Evolutionary conservation across 2,797 vertebrate genomes (phyloP).

Genomic region (Liasis olivaceus): DNA sequence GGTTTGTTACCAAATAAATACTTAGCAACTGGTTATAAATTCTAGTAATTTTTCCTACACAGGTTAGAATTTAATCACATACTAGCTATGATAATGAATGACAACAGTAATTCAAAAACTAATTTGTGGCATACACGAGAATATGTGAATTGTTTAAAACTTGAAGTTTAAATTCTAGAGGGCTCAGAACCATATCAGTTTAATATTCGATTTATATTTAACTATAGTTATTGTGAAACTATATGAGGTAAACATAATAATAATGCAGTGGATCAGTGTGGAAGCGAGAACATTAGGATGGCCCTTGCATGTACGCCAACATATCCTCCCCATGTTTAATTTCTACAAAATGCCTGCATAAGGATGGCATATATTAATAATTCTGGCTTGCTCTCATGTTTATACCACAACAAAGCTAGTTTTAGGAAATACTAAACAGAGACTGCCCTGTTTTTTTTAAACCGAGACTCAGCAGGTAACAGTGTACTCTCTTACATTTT

Average conservation of each 20-base stretch:
- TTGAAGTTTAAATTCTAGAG: not conserved
- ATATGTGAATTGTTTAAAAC: not conserved
- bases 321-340: not conserved
- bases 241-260: not conserved
- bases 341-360: not conserved
- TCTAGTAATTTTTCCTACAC: not conserved
- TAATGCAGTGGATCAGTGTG: not conserved
- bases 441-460: not conserved
- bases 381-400: not conserved
- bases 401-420: too few relatives aligned
- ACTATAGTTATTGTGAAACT: not conserved
- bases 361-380: not conserved
- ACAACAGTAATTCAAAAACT: conserved; percentile 44
- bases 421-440: not conserved
- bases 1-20: conserved; percentile 29
- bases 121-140: conserved; percentile 10
- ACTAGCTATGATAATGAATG: conserved; percentile 18
- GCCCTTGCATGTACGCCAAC: not conserved
- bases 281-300: not conserved
- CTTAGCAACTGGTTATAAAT: conserved; percentile 6
- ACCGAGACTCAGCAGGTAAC: not conserved
- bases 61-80: conserved; percentile 31
- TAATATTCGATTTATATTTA: not conserved
- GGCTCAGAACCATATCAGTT: not conserved
- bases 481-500: not conserved